These are phyloP conservation scores for Centrocercus urophasianus DNA, from an alignment of 2,113 vertebrate species.

Conservation along the genomic window DNA sequence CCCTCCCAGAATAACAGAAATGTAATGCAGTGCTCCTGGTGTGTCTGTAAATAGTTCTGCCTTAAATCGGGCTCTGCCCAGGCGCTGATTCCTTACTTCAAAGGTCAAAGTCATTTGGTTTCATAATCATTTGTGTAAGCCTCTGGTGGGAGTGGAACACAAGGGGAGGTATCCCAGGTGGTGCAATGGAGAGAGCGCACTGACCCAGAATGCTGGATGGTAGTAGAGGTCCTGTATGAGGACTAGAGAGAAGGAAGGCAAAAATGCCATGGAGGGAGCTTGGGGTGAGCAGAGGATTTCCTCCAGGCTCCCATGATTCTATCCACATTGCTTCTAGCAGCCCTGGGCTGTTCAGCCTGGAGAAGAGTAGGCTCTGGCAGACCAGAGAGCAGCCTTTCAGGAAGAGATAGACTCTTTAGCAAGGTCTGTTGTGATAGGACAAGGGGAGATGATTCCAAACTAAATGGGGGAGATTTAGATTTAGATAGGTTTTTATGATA, in stretches of 20 bases:
- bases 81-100: not conserved
- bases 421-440: too few species aligned
- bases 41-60: slow-evolving; percentile 14
- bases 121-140: not conserved
- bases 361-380: too few species aligned
- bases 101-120: not conserved
- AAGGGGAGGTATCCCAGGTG: not conserved
- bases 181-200: fast-evolving
- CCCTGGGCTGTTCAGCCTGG: not conserved
- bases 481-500: too few species aligned
- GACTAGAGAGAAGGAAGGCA: not conserved
- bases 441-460: too few species aligned
- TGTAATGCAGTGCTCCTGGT: not conserved
- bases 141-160: not conserved
- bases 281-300: fast-evolving
- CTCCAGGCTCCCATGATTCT: fast-evolving
- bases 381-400: too few species aligned
- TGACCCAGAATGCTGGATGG: not conserved
- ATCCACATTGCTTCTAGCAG: not conserved
- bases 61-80: not conserved
- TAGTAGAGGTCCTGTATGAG: fast-evolving
- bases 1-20: not conserved
- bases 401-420: too few species aligned
- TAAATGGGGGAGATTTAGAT: too few species aligned
- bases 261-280: not conserved